Percentiles rank a stretch among this genome's conserved stretches.
phyloP scores from a whole-genome alignment of 64 coral and sea anemone species.

The Pachyseris speciosa region DNA sequence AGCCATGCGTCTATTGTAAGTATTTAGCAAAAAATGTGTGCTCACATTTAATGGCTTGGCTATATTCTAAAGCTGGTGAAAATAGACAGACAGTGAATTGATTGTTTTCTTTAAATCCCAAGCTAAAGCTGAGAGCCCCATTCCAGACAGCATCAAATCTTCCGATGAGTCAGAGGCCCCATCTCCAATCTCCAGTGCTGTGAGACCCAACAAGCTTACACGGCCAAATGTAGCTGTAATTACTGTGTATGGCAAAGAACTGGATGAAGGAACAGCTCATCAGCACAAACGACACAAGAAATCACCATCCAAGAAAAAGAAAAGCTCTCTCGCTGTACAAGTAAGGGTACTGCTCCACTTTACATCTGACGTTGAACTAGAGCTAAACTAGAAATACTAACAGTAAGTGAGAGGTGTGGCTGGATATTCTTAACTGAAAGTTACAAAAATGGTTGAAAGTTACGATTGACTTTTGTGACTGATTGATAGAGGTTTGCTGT shows the following conservation, averaged over 20 bases:
- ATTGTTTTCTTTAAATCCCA: not conserved
- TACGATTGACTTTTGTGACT: too few relatives aligned
- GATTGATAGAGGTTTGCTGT: too few relatives aligned
- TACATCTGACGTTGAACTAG: too few relatives aligned
- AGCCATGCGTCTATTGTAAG: too few relatives aligned
- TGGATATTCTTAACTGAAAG: too few relatives aligned
- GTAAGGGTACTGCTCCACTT: not conserved
- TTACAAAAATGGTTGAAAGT: too few relatives aligned
- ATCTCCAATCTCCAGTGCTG: not conserved
- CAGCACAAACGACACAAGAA: constrained; percentile 44
- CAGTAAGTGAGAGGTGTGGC: too few relatives aligned
- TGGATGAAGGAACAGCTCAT: not conserved
- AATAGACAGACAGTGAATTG: too few relatives aligned
- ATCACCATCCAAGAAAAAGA: constrained; percentile 14
- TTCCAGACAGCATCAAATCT: not conserved
- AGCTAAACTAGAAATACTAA: too few relatives aligned
- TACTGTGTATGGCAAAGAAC: constrained; percentile 43
- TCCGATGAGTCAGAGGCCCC: not conserved
- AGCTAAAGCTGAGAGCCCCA: not conserved
- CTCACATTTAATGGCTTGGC: too few relatives aligned
- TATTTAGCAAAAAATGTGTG: too few relatives aligned
- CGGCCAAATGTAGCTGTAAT: constrained; percentile 73
- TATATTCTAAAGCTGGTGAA: too few relatives aligned
- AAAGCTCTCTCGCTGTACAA: constrained; percentile 46
- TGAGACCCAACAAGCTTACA: constrained; percentile 2